Evolutionary conservation across 2,113 vertebrate species (phyloP), one percentile per base, ranked within the genome.

Genomic region (Pteruthius melanotis): DNA sequence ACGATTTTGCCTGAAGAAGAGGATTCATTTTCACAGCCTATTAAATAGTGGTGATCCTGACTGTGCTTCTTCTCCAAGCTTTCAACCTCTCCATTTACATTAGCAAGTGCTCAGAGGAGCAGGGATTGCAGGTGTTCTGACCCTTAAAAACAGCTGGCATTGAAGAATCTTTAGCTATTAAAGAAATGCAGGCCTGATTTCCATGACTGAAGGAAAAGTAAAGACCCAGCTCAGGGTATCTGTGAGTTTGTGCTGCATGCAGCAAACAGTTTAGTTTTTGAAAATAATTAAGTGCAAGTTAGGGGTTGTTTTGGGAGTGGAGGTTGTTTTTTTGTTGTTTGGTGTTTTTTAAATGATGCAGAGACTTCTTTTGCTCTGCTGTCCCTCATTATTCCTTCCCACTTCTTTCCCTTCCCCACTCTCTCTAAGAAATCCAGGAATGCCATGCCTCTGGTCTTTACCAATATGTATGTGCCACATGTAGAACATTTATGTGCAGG

Each of bases 391-490:
- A 81, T 65, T 92, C 42, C 54, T 80, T 75, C 52, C 76, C 47
- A 77, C 39, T 91, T 90, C 54, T 96, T 92, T 92, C 72, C 31
- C 80, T 81, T 81, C 75, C 66, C 45, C 33, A 17, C 7, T 76
- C 89, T 87, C 44, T 96, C 63, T 56, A 92, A 95, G 87, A 96
- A 95, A 90, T 80, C 52, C 54, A 94, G 90, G 78, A 86, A 92
- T 88, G 78, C 75, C 74, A 74, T 70, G 85, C 75, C 78, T 93
- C 90, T 95, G 79, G 90, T 91, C 75, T 95, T 95, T 40, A 61
- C 94, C 80, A 89, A 6, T 74, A 47, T 61, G 88, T 47, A 53
- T 90, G 83, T 92, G 83, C 69, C 81, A 91, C 80, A 90, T 87
- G 81, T 49, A 85, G 93, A 95, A 74, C 87, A 87, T 84, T 94